A percentile compares a stretch with the other conserved stretches of the same genome.
Evolutionary conservation across 2,888 invertebrate genomes (phyloP).

Genomic region (Melinopterus prodromus): DNA sequence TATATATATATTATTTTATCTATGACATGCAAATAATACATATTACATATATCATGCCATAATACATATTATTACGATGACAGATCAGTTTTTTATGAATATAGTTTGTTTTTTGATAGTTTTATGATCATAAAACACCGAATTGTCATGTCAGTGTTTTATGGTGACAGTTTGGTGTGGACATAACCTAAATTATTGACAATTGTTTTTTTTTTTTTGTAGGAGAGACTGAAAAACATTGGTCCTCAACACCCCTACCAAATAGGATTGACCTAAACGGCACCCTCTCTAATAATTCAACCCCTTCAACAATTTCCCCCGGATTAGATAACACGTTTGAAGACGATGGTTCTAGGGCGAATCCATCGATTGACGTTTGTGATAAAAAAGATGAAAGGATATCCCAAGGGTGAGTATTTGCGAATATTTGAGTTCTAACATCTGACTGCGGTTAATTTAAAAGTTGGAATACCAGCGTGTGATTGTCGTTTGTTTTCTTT

Average conservation of each 20-base stretch:
- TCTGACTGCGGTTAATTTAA: neutral
- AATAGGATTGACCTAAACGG: constrained; percentile 54
- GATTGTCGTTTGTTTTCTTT: constrained; percentile 20
- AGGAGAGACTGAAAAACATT: constrained; percentile 56
- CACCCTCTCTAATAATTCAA: constrained; percentile 59
- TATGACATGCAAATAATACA: too few species aligned
- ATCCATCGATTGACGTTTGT: constrained; percentile 46
- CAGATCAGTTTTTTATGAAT: too few species aligned
- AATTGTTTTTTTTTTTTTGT: constrained; percentile 29
- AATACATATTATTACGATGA: too few species aligned
- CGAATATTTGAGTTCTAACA: neutral
- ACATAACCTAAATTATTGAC: too few species aligned
- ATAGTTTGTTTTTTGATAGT: too few species aligned
- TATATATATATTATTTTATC: too few species aligned
- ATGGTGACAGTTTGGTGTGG: too few species aligned
- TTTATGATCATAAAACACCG: too few species aligned
- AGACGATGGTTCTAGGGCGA: constrained; percentile 52
- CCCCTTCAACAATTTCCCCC: constrained; percentile 69
- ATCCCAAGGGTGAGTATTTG: constrained; percentile 42
- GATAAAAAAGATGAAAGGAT: constrained; percentile 51
- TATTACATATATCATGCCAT: too few species aligned
- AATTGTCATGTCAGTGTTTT: too few species aligned
- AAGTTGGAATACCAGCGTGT: neutral
- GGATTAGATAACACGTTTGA: constrained; percentile 57
- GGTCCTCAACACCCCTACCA: constrained; percentile 54